Conservation (phyloP, 2,113 vertebrate genomes). For the Prunella himalayana region DNA sequence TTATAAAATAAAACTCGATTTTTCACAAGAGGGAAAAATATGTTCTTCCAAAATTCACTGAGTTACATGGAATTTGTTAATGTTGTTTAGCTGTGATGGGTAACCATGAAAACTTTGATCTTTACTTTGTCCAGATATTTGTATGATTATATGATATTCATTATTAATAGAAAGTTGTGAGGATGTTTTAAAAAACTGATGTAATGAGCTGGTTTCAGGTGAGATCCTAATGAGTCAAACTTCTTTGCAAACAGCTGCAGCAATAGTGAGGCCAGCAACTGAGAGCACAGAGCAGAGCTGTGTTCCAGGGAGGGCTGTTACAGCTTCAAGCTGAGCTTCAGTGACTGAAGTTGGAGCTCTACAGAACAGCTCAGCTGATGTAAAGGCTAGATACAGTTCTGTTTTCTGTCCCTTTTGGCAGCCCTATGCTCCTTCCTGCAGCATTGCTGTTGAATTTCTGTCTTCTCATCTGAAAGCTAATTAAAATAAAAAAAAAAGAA, state of each 20-base stretch:
- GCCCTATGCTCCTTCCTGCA: fast-evolving
- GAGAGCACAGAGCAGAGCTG: background rate
- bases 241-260: background rate
- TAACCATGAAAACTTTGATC: background rate
- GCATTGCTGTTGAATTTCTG: background rate
- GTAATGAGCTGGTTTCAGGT: background rate
- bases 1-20: background rate
- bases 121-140: background rate
- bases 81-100: background rate
- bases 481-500: background rate
- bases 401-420: background rate
- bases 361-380: background rate
- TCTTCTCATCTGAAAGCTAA: background rate
- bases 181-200: background rate
- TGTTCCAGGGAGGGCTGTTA: background rate
- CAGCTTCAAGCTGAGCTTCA: background rate
- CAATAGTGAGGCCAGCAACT: background rate
- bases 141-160: background rate
- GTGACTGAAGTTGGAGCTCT: background rate
- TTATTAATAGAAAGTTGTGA: background rate
- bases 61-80: background rate
- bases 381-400: background rate
- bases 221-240: background rate
- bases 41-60: fast-evolving
- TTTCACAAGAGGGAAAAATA: background rate